phyloP scores from a whole-genome alignment of 2,113 vertebrate genomes.

The Orthonyx spaldingii region DNA sequence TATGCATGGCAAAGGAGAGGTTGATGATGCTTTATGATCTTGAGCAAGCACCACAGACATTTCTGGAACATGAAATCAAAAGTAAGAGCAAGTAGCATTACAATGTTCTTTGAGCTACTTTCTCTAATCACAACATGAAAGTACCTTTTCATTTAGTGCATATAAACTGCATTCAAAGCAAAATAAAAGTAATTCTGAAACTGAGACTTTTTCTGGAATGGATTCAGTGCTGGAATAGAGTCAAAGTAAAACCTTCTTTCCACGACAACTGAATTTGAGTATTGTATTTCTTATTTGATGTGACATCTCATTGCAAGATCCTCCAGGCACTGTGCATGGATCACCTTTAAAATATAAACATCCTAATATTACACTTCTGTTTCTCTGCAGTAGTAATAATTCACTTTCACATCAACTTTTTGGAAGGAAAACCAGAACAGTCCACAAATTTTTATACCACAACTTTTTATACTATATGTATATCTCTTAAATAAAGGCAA shows the following conservation, averaged over 20 bases:
- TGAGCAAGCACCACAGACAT: slow-evolving; percentile 56
- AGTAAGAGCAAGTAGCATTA: slow-evolving; percentile 55
- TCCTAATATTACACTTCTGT: background rate
- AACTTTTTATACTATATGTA: no score
- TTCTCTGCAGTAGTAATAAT: background rate
- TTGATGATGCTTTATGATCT: slow-evolving; percentile 61
- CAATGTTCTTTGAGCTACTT: slow-evolving; percentile 41
- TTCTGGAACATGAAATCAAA: slow-evolving; percentile 55
- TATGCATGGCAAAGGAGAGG: slow-evolving; percentile 54
- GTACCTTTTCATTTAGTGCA: slow-evolving; percentile 4
- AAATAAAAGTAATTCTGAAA: slow-evolving; percentile 18
- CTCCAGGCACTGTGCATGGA: background rate
- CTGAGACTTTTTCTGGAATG: background rate
- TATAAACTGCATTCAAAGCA: slow-evolving; percentile 3
- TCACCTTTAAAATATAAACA: slow-evolving; percentile 22
- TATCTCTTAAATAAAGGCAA: background rate
- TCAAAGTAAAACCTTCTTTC: slow-evolving; percentile 15
- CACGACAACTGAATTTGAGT: slow-evolving; percentile 17
- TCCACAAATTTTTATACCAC: background rate
- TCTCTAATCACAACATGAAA: slow-evolving; percentile 24
- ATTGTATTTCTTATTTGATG: slow-evolving; percentile 19
- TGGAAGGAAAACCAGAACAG: background rate
- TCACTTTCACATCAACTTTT: background rate
- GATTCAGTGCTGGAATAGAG: background rate
- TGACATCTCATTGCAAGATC: slow-evolving; percentile 13